Conservation (phyloP, 92 coral and sea anemone species). For the Metridium senile region DNA sequence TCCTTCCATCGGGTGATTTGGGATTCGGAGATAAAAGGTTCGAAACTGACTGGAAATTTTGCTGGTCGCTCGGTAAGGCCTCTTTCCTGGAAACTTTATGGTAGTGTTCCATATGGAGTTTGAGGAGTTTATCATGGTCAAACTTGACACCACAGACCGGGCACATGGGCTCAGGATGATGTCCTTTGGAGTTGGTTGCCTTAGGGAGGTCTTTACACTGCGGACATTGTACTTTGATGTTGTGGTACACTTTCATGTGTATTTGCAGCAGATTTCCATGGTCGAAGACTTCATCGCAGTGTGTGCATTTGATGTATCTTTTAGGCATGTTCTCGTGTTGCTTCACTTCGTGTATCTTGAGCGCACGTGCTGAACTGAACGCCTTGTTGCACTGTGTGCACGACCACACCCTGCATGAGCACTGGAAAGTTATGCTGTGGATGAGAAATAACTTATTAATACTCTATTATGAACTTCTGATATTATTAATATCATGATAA, state of each 20-base stretch:
- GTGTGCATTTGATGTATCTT: conserved; percentile 73
- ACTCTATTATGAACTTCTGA: too few species aligned
- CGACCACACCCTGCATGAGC: conserved; percentile 66
- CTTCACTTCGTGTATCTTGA: conserved; percentile 83
- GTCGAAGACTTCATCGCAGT: conserved; percentile 85
- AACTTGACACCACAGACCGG: conserved; percentile 83
- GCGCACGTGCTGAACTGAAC: conserved; percentile 81
- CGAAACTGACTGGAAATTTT: conserved; percentile 3
- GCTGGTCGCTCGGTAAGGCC: conserved; percentile 19
- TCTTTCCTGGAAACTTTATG: conserved; percentile 75
- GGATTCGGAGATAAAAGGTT: conserved; percentile 18
- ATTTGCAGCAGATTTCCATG: conserved; percentile 83
- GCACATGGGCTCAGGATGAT: conserved; percentile 79
- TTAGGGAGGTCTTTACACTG: conserved; percentile 81
- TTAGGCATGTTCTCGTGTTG: conserved; percentile 76
- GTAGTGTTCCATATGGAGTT: conserved; percentile 87
- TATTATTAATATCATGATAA: too few species aligned
- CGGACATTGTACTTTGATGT: conserved; percentile 82
- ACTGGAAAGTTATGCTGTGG: conserved; percentile 24
- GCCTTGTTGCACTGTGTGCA: conserved; percentile 75
- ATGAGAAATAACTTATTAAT: background rate
- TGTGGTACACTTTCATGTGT: conserved; percentile 80
- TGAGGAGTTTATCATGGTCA: conserved; percentile 85
- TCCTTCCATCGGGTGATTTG: conserved; percentile 10
- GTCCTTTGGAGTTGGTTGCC: conserved; percentile 66